Conservation (phyloP, 2,797 vertebrate genomes). For the Acanthopagrus latus region DNA sequence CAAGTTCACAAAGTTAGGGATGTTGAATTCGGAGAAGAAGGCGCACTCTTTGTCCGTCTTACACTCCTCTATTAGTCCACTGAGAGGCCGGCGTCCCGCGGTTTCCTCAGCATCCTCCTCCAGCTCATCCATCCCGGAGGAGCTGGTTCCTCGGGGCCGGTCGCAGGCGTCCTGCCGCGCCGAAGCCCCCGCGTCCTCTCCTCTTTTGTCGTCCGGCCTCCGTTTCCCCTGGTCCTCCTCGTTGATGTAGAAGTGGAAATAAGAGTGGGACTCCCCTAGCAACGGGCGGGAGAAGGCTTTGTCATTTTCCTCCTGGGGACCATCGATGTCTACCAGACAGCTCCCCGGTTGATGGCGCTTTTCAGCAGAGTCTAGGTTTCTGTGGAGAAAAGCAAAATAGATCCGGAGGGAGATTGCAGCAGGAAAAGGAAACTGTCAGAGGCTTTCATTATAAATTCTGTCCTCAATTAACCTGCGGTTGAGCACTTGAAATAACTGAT, state of each 20-base stretch:
- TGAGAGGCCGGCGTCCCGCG: conserved; percentile 32
- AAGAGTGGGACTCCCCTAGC: conserved; percentile 85
- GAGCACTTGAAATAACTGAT: background rate
- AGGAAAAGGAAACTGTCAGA: background rate
- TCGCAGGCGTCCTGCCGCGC: conserved; percentile 16
- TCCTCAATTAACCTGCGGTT: background rate
- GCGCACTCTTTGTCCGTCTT: conserved; percentile 79
- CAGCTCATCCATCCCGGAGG: conserved; percentile 47
- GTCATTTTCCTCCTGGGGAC: conserved; percentile 74
- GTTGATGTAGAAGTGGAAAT: conserved; percentile 92
- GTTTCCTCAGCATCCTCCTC: conserved; percentile 55
- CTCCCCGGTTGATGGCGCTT: conserved; percentile 87
- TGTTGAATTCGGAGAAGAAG: conserved; percentile 88
- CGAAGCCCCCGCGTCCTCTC: conserved; percentile 35
- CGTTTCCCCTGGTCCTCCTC: conserved; percentile 84
- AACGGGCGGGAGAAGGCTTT: conserved; percentile 86
- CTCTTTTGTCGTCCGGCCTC: conserved; percentile 60
- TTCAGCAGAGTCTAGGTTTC: conserved; percentile 86
- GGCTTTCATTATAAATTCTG: background rate
- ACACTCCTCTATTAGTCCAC: conserved; percentile 62
- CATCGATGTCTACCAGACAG: conserved; percentile 84
- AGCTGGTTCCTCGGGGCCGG: conserved; percentile 3
- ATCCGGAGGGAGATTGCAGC: background rate
- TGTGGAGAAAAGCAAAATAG: conserved; percentile 57
- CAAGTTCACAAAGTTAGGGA: conserved; percentile 92